A percentile compares a stretch with the other conserved stretches of the same genome.
Evolutionary conservation across 2,888 invertebrate genomes (phyloP).

Genomic region (Rosalia funebris): DNA sequence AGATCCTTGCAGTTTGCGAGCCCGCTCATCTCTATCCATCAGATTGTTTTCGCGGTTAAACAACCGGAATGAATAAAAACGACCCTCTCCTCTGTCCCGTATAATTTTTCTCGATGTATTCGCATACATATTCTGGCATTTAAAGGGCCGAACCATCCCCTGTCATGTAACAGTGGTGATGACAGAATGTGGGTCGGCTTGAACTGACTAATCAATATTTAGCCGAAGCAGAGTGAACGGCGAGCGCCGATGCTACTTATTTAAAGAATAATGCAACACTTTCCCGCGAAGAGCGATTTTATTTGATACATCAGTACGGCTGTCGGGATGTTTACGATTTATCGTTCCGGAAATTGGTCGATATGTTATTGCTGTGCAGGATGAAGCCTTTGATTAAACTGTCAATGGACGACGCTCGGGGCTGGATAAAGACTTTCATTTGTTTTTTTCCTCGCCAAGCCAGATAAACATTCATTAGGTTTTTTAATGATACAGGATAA

Average conservation of each 20-base stretch:
- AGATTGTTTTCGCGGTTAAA: not conserved
- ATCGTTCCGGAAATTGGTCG: slow-evolving; percentile 39
- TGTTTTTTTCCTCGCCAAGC: slow-evolving; percentile 13
- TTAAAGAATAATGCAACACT: slow-evolving; percentile 47
- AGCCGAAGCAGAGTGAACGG: slow-evolving; percentile 30
- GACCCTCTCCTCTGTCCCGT: slow-evolving; percentile 15
- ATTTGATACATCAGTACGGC: slow-evolving; percentile 23
- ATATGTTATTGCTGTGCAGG: slow-evolving; percentile 37
- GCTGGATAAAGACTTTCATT: slow-evolving; percentile 35
- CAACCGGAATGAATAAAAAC: slow-evolving; percentile 11
- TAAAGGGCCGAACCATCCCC: slow-evolving; percentile 24
- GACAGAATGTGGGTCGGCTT: slow-evolving; percentile 55
- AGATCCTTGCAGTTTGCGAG: too few species aligned
- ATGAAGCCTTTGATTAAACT: slow-evolving; percentile 40
- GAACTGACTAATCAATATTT: slow-evolving; percentile 53
- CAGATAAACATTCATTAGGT: too few species aligned
- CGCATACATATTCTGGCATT: slow-evolving; percentile 12
- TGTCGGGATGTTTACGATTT: slow-evolving; percentile 38
- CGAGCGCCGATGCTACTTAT: slow-evolving; percentile 39
- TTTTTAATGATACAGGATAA: too few species aligned
- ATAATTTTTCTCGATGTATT: slow-evolving; percentile 20
- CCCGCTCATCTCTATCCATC: not conserved
- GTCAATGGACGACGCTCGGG: slow-evolving; percentile 34
- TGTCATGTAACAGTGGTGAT: slow-evolving; percentile 37
- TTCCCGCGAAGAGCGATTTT: slow-evolving; percentile 32